These are phyloP conservation scores for Drosophila paulistorum DNA, from an alignment of 1,140 invertebrate genomes.

Conservation along the genomic window DNA sequence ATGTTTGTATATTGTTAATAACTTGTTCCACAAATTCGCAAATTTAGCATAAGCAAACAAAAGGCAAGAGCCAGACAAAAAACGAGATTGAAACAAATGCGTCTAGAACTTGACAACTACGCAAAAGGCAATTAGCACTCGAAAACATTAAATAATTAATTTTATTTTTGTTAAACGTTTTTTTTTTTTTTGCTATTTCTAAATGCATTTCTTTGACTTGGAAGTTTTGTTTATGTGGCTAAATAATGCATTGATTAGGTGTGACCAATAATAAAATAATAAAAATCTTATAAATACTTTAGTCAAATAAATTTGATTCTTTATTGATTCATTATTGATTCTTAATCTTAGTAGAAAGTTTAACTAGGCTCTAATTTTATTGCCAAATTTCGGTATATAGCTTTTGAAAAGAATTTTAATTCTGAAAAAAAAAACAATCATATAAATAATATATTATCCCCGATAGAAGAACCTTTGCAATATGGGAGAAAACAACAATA, in stretches of 20 bases:
- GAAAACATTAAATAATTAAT: neutral
- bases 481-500: no score
- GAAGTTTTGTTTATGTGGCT: neutral
- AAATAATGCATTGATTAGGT: constrained; percentile 6
- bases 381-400: no score
- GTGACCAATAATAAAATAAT: neutral
- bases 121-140: constrained; percentile 19
- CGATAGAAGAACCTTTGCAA: no score
- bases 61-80: neutral
- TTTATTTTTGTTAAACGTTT: neutral
- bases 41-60: neutral
- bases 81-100: neutral
- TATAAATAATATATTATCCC: no score
- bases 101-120: neutral
- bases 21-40: constrained; percentile 6
- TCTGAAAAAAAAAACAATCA: no score
- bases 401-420: no score
- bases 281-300: neutral
- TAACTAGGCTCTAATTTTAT: no score
- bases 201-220: constrained; percentile 2
- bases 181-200: neutral
- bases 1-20: constrained; percentile 16
- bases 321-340: no score
- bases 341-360: no score
- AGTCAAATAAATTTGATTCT: constrained; percentile 4